Percentiles rank a stretch among this genome's conserved stretches.
phyloP scores from a whole-genome alignment of 2,797 vertebrate genomes.

The Clamator glandarius region DNA sequence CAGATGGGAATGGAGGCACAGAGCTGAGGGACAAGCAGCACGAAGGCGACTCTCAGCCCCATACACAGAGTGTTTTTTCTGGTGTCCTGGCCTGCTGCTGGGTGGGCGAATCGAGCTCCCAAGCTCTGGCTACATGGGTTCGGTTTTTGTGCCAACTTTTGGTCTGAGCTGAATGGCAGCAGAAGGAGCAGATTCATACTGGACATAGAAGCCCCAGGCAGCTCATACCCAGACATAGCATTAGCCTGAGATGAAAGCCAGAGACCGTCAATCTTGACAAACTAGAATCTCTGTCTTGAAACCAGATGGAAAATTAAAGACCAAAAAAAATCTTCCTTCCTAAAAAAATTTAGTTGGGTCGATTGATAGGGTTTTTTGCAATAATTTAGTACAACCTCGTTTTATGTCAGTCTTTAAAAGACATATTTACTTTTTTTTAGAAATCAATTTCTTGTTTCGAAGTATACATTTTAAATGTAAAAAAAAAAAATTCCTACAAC shows the following conservation, averaged over 20 bases:
- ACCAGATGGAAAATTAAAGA: background rate
- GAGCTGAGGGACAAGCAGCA: background rate
- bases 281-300: background rate
- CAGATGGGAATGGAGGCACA: background rate
- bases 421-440: background rate
- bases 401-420: background rate
- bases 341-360: background rate
- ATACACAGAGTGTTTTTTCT: background rate
- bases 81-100: background rate
- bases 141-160: background rate
- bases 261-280: background rate
- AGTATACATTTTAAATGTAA: background rate
- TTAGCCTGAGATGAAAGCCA: background rate
- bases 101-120: background rate
- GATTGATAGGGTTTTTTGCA: background rate
- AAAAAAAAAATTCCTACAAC: background rate
- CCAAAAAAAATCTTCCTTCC: background rate
- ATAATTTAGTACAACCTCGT: background rate
- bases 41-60: background rate
- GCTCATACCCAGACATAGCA: background rate
- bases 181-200: background rate
- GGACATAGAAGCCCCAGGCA: background rate
- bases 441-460: background rate
- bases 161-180: background rate
- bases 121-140: background rate